phyloP scores from a whole-genome alignment of 2,888 invertebrate species.

The Protophormia terraenovae region DNA sequence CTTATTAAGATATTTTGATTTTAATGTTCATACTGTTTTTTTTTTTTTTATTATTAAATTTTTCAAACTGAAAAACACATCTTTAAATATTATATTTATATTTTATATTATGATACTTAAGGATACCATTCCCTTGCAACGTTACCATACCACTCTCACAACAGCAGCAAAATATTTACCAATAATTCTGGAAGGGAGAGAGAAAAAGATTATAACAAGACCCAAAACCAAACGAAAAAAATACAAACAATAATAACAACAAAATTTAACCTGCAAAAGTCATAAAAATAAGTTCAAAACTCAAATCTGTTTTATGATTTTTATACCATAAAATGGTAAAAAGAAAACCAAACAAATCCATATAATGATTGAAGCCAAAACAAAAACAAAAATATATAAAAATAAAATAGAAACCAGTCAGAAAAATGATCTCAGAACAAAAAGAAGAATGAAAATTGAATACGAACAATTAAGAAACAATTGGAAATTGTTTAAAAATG shows the following conservation, averaged over 20 bases:
- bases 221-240: background rate
- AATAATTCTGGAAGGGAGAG: background rate
- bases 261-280: constrained; percentile 18
- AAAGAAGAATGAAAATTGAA: background rate
- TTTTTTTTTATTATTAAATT: too few relatives aligned
- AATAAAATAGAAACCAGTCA: background rate
- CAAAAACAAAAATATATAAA: background rate
- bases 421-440: background rate
- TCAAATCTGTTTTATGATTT: constrained; percentile 35
- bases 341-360: constrained; percentile 4
- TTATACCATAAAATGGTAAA: constrained; percentile 4
- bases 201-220: background rate
- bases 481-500: constrained; percentile 16
- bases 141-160: too few relatives aligned
- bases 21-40: too few relatives aligned
- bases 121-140: too few relatives aligned
- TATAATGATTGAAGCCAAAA: constrained; percentile 20
- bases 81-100: too few relatives aligned
- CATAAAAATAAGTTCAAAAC: constrained; percentile 48
- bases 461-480: constrained; percentile 26
- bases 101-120: too few relatives aligned
- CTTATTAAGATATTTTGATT: too few relatives aligned
- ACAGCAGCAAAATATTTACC: background rate
- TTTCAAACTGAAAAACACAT: too few relatives aligned
- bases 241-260: background rate